Percentiles rank a stretch among this genome's conserved stretches.
Conservation (phyloP, 2,113 vertebrate genomes). For the Callocephalon fimbriatum region DNA sequence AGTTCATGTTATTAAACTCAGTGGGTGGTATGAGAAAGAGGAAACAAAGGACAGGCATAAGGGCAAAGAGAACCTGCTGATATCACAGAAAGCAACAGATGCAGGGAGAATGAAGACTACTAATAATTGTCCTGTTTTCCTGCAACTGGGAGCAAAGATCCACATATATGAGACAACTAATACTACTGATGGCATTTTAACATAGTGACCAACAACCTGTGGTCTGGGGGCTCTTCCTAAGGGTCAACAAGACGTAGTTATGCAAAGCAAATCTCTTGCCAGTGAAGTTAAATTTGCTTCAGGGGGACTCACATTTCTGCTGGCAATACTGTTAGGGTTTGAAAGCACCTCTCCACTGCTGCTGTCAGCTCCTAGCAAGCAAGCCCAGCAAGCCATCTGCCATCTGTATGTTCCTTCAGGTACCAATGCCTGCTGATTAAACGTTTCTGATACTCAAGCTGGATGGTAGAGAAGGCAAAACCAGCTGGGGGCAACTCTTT, state of each 20-base stretch:
- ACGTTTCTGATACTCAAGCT: neutral
- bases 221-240: neutral
- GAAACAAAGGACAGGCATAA: neutral
- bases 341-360: neutral
- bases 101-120: neutral
- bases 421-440: neutral
- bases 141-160: neutral
- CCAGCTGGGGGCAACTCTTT: neutral
- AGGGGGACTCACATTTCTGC: neutral
- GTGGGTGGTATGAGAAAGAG: neutral
- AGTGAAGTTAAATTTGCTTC: neutral
- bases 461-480: neutral
- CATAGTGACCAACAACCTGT: neutral
- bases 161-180: neutral
- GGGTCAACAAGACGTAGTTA: neutral
- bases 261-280: neutral
- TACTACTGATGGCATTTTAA: neutral
- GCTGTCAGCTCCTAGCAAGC: neutral
- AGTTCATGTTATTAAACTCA: slow-evolving; percentile 11
- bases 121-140: neutral
- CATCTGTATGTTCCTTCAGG: accelerated
- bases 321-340: neutral
- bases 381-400: neutral
- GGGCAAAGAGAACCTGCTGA: neutral
- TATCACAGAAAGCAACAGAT: neutral